phyloP scores from a whole-genome alignment of 1,140 invertebrate genomes.

The Drosophila ogumai region DNA sequence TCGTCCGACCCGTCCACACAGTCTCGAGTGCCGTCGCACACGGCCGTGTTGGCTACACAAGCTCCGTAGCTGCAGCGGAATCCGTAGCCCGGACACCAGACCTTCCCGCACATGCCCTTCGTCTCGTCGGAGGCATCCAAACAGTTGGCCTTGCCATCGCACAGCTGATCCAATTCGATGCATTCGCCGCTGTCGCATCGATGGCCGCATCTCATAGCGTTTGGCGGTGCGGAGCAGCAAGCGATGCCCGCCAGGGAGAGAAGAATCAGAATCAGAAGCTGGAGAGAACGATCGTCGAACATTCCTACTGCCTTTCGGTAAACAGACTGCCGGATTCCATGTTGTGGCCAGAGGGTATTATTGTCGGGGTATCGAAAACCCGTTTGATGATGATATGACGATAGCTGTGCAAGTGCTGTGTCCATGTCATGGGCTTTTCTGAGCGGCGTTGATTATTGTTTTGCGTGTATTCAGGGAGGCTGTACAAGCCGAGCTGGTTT shows the following conservation, averaged over 20 bases:
- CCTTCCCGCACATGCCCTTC: constrained; percentile 81
- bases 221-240: neutral
- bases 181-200: constrained; percentile 37
- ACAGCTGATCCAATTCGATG: constrained; percentile 71
- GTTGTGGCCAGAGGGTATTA: constrained; percentile 11
- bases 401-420: constrained; percentile 7
- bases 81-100: constrained; percentile 83
- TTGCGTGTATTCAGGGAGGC: neutral
- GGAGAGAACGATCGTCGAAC: constrained; percentile 5
- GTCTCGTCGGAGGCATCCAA: constrained; percentile 88
- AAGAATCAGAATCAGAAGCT: constrained; percentile 5
- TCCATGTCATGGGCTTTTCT: constrained; percentile 32
- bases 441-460: constrained; percentile 5
- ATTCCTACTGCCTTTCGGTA: constrained; percentile 16
- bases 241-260: constrained; percentile 2
- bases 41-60: constrained; percentile 86
- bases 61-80: constrained; percentile 88
- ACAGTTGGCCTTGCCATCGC: constrained; percentile 87
- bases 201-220: constrained; percentile 19
- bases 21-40: constrained; percentile 87
- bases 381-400: constrained; percentile 35
- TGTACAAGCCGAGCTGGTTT: neutral
- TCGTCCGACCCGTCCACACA: constrained; percentile 89
- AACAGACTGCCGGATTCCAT: constrained; percentile 23
- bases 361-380: constrained; percentile 12